Evolutionary conservation across 2,888 invertebrate species (phyloP).

Genomic region (Platerodrilus igneus): DNA sequence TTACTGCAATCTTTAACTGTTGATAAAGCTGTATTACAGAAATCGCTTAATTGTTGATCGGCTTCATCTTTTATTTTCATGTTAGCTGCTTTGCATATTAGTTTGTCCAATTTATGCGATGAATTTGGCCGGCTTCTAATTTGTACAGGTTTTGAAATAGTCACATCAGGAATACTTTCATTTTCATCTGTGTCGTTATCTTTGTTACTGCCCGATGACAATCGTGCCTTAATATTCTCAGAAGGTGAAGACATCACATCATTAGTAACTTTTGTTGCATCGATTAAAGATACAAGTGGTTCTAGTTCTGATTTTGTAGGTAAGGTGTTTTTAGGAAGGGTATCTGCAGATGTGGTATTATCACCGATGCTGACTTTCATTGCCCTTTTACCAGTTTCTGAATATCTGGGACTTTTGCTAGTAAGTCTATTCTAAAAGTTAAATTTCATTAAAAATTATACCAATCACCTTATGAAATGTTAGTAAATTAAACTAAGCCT

Average conservation of each 20-base stretch:
- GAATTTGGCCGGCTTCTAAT: conserved; percentile 27
- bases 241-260: conserved; percentile 50
- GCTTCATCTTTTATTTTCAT: conserved; percentile 31
- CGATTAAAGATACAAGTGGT: no score
- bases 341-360: no score
- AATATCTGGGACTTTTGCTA: no score
- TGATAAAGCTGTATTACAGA: conserved; percentile 35
- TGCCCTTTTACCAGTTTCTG: no score
- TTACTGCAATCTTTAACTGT: conserved; percentile 35
- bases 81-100: conserved; percentile 6
- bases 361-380: no score
- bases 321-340: no score
- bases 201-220: conserved; percentile 43
- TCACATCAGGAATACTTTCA: not conserved
- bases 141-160: not conserved
- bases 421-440: no score
- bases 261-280: conserved; percentile 43
- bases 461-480: no score
- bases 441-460: no score
- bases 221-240: conserved; percentile 55
- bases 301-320: no score
- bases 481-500: no score
- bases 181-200: conserved; percentile 13
- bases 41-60: conserved; percentile 35
- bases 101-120: conserved; percentile 21